Evolutionary conservation across 2,888 invertebrate species (phyloP).

Genomic region (Torymus aiolomorphi): DNA sequence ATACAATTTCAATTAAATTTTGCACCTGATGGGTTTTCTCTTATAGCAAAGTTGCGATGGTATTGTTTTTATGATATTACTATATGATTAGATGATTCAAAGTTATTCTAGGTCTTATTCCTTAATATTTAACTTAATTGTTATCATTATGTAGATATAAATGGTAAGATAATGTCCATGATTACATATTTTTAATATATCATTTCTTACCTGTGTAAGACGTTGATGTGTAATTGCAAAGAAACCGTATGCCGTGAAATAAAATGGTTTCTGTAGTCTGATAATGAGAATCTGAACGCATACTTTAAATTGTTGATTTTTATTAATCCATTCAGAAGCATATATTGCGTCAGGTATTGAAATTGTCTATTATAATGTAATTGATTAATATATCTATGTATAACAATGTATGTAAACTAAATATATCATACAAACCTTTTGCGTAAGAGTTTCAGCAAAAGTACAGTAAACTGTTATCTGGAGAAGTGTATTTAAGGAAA

Average conservation of each 20-base stretch:
- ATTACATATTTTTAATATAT: background rate
- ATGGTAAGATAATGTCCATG: too few relatives aligned
- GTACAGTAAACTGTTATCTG: conserved; percentile 1
- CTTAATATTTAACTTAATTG: too few relatives aligned
- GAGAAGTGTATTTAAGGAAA: background rate
- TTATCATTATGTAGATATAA: too few relatives aligned
- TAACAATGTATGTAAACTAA: background rate
- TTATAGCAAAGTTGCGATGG: too few relatives aligned
- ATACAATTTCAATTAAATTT: too few relatives aligned
- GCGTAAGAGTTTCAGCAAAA: background rate
- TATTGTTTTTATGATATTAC: too few relatives aligned
- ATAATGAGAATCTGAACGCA: background rate
- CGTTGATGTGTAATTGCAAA: background rate
- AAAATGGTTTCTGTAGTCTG: background rate
- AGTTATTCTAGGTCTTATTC: too few relatives aligned
- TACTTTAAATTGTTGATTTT: background rate
- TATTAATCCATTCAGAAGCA: background rate
- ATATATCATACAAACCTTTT: background rate
- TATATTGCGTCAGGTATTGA: background rate
- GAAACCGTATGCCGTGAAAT: background rate
- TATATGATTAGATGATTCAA: too few relatives aligned
- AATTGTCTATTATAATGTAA: background rate
- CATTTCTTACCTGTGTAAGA: background rate
- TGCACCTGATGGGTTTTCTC: too few relatives aligned
- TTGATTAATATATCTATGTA: background rate